Base-by-base conservation (phyloP, 2,797 vertebrate species). In the Glossophaga mutica region DNA sequence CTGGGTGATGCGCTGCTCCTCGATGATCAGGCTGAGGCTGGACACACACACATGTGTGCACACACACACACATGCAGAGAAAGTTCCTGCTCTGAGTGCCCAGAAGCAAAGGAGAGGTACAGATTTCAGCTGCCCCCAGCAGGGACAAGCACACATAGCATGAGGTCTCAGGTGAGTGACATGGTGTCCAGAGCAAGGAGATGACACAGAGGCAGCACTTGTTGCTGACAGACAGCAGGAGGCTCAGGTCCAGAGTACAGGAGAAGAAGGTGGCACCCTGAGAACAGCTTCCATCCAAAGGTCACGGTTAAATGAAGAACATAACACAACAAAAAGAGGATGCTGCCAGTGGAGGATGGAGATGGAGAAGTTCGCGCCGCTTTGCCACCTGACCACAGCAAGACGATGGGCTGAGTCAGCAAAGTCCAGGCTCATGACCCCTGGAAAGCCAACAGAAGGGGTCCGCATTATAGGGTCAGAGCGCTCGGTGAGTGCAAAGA, bases 341-440 rank as follows among this genome's bases (percentile, higher is more conserved):
- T 32, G 15, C 34, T 11, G 0, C 52, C 19, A 0, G 34, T 2
- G 6, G 29, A 68, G 55, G 55, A 21, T 19, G 16, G 24, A 22
- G 55, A 12, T 5, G 42, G 26, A 84, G 44, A 62, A 21, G 34
- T 21, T 44, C 34, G 6, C 14, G 32, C 42, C 68, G n/a, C 22
- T 32, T n/a, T 29, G 88, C 37, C 9, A 0, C 88, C 52, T 0
- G 10, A 37, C 32, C 32, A 81, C 65, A 44, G 32, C 59, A 81
- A 71, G 10, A 24, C 22, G 9, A n/a, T 4, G 32, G 46, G 62
- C 50, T 81, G 29, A 46, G 77, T 37, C 39, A 81, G 50, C 39
- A 46, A 68, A 37, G 14, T 55, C 37, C 50, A 71, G 50, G 3
- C 39, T 57, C 16, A 0, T 19, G 77, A 21, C 39, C 34, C n/a